phyloP scores from a whole-genome alignment of 2,888 invertebrate genomes.

The Therioaphis trifolii region DNA sequence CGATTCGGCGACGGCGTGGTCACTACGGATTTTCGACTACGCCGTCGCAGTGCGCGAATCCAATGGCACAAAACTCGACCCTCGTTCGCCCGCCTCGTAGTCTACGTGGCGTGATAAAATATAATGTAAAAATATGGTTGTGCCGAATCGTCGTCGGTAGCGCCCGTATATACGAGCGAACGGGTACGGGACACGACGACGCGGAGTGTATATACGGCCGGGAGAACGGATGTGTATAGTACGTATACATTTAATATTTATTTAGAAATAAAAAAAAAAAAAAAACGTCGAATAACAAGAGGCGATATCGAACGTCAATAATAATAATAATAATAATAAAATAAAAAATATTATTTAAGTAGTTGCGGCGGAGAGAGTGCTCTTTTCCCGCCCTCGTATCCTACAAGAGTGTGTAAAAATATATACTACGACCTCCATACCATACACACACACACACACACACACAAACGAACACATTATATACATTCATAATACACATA shows the following conservation, averaged over 20 bases:
- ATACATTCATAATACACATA: no score
- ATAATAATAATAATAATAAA: constrained; percentile 33
- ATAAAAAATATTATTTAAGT: constrained; percentile 34
- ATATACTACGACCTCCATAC: neutral
- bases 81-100: no score
- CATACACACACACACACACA: neutral
- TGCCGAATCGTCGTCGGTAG: neutral
- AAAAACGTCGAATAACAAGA: constrained; percentile 39
- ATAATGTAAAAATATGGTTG: no score
- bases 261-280: neutral
- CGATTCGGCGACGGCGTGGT: no score
- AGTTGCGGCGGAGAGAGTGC: neutral
- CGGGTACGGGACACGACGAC: neutral
- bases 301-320: constrained; percentile 28
- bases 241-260: neutral
- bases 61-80: no score
- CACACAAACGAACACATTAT: no score
- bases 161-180: neutral
- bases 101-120: no score
- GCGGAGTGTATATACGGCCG: no score
- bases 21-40: no score
- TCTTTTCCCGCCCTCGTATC: neutral
- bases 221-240: no score
- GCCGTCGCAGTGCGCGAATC: no score
- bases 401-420: neutral